These are phyloP conservation scores for Cynopterus brachyotis DNA, from an alignment of 2,113 vertebrate species.

Conservation along the genomic window DNA sequence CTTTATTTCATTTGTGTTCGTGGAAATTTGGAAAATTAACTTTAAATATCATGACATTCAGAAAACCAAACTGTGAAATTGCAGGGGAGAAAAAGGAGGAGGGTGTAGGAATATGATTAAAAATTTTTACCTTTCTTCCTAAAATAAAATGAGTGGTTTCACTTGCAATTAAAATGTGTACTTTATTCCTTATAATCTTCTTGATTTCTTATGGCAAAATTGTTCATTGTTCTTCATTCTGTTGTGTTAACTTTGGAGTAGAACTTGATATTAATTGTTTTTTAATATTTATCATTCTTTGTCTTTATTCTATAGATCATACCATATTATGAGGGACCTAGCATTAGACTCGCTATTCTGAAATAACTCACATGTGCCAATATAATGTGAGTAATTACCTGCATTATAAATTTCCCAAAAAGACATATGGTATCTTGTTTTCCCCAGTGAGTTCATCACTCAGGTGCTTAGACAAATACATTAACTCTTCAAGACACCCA, in stretches of 20 bases:
- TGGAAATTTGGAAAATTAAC: slow-evolving; percentile 68
- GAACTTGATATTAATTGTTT: not conserved
- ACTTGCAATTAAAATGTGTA: slow-evolving; percentile 51
- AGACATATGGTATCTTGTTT: slow-evolving; percentile 61
- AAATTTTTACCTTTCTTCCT: slow-evolving; percentile 54
- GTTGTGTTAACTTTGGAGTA: not conserved
- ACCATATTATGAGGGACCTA: not conserved
- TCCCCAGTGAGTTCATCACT: slow-evolving; percentile 52
- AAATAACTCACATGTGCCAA: slow-evolving; percentile 60
- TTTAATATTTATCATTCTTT: not conserved
- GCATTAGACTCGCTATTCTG: not conserved
- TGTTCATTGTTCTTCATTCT: not conserved
- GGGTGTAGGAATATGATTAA: slow-evolving; percentile 32
- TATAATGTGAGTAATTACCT: slow-evolving; percentile 67
- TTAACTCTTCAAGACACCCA: slow-evolving; percentile 2
- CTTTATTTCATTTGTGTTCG: slow-evolving; percentile 55
- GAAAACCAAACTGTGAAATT: slow-evolving; percentile 57
- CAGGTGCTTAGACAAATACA: slow-evolving; percentile 45
- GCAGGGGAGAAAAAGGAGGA: not conserved
- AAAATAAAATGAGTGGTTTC: slow-evolving; percentile 55
- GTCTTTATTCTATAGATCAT: not conserved
- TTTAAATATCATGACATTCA: slow-evolving; percentile 76
- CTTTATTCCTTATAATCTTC: not conserved
- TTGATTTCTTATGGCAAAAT: not conserved
- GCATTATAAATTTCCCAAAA: slow-evolving; percentile 60